Evolutionary conservation across 2,113 vertebrate species (phyloP), one percentile per base, ranked within the genome.

Genomic region (Silurus glanis): DNA sequence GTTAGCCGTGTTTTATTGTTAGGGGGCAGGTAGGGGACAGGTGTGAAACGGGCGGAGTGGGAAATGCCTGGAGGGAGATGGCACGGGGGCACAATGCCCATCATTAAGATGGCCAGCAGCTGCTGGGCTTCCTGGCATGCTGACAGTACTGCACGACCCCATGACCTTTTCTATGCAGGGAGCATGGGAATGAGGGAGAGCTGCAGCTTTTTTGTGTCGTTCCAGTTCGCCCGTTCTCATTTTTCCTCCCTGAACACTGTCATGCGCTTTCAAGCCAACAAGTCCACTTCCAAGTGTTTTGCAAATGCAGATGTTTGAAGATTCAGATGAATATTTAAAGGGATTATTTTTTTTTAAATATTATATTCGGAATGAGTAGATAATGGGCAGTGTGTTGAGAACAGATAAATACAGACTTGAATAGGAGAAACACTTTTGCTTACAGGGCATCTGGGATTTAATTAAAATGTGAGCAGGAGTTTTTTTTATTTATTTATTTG

Each of bases 71-170:
- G 14, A 81, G 85, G 85, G 90, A 87, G 61, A 81, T 17, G 74
- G 84, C 84, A 81, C 84, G 12, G 61, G 82, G 83, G 84, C 81
- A 89, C 62, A 84, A 85, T 83, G 78, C 86, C 86, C 88, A 89
- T 90, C 90, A 92, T 92, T 93, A 91, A 86, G 80, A 69, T 90
- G 90, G 91, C 91, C 91, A 90, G 88, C 91, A 92, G 90, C 90
- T 91, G 90, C 84, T 79, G 56, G 85, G 85, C 78, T 55, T 83
- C 80, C 85, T 81, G 76, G 90, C 55, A 69, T 69, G 86, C 90
- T 88, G 90, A 87, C 92, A 93, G 90, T 62, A 88, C 80, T 76
- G 80, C 45, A 14, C 87, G 91, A 90, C 91, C 89, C 83, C 58
- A 72, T 85, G 87, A 91, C 76, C 88, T 85, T 1, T 19, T 83